Percentiles rank a stretch among this genome's conserved stretches.
Evolutionary conservation across 64 coral and sea anemone genomes (phyloP).

Genomic region (Actinia equina): DNA sequence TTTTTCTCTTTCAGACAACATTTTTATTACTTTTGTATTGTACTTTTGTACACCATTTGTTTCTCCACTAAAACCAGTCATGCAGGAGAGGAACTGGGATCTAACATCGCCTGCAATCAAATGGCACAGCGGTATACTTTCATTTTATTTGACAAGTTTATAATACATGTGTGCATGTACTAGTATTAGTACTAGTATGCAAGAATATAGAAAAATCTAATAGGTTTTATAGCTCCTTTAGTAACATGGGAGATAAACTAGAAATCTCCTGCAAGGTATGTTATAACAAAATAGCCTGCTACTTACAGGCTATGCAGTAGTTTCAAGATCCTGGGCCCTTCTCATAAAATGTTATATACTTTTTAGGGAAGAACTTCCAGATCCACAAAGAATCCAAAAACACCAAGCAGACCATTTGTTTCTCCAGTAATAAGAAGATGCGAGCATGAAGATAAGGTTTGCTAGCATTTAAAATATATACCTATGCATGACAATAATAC

Average conservation of each 20-base stretch:
- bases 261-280: neutral
- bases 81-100: neutral
- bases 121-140: neutral
- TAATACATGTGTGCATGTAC: no score
- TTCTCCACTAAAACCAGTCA: neutral
- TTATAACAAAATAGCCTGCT: no score
- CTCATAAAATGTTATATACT: neutral
- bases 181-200: no score
- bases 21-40: neutral
- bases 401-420: constrained; percentile 47
- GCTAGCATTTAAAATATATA: neutral
- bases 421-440: constrained; percentile 67
- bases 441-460: neutral
- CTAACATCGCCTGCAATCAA: neutral
- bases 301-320: no score
- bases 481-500: no score
- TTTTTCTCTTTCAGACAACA: constrained; percentile 83
- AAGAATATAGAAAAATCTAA: neutral
- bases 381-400: constrained; percentile 14
- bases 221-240: neutral
- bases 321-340: neutral
- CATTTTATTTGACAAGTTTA: no score
- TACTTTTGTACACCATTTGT: no score
- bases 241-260: neutral
- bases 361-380: neutral